phyloP scores from a whole-genome alignment of 2,888 invertebrate species.

The Stegana nigrithorax region DNA sequence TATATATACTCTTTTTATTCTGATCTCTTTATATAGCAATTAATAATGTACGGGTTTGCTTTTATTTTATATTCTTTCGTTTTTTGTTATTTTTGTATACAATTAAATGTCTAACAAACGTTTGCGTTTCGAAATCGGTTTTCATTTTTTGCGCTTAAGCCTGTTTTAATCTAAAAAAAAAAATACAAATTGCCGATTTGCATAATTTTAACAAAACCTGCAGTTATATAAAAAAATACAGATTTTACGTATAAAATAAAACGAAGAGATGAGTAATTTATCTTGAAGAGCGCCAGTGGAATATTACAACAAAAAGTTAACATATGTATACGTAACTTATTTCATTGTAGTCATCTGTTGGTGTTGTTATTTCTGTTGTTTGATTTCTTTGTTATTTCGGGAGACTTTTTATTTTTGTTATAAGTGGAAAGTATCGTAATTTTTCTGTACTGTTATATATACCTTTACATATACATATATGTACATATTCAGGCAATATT shows the following conservation, averaged over 20 bases:
- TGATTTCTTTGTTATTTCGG: no score
- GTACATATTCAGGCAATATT: no score
- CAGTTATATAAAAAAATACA: no score
- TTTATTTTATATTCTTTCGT: not conserved
- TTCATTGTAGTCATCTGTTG: no score
- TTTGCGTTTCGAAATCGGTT: not conserved
- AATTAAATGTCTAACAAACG: not conserved
- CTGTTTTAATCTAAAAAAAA: not conserved
- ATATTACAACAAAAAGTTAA: not conserved
- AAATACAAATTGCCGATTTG: not conserved
- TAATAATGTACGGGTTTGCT: no score
- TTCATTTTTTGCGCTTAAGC: not conserved
- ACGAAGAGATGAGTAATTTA: not conserved
- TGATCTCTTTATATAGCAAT: no score
- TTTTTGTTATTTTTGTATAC: not conserved
- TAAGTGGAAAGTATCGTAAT: no score
- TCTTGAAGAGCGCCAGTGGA: not conserved
- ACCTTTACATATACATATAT: no score
- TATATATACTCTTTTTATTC: slow-evolving; percentile 29
- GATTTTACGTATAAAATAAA: not conserved
- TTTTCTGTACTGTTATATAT: no score
- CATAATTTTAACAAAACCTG: not conserved
- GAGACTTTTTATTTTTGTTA: not conserved
- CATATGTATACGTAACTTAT: no score
- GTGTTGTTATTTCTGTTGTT: no score